Evolutionary conservation across 2,797 vertebrate genomes (phyloP).

Genomic region (Phataginus tetradactyla): DNA sequence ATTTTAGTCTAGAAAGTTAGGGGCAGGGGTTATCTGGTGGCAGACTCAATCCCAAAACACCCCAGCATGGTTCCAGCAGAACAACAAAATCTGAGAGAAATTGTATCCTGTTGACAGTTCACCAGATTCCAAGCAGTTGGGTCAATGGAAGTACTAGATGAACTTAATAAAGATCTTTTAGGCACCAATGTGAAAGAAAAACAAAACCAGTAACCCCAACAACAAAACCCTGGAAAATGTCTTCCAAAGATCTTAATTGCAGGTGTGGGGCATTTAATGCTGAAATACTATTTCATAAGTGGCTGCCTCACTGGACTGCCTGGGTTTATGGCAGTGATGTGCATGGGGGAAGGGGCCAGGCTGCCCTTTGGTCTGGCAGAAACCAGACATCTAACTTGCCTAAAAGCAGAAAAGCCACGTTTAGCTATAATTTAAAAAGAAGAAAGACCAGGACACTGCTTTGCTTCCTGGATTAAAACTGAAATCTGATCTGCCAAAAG

Average conservation of each 20-base stretch:
- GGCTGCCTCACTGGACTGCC: background rate
- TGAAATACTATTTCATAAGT: constrained; percentile 6
- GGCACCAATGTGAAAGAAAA: constrained; percentile 26
- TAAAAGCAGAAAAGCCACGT: constrained; percentile 32
- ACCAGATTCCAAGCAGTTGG: background rate
- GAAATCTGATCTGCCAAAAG: constrained; percentile 62
- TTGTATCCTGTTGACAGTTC: constrained; percentile 1
- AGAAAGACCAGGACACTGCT: constrained; percentile 33
- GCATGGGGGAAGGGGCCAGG: background rate
- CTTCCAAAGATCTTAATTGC: constrained; percentile 6
- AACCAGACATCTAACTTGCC: background rate
- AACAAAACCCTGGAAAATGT: background rate
- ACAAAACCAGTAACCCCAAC: background rate
- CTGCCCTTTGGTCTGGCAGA: constrained; percentile 1
- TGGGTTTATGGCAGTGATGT: background rate
- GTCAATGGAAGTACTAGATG: background rate
- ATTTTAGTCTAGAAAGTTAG: constrained; percentile 48
- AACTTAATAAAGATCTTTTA: constrained; percentile 42
- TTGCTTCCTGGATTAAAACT: constrained; percentile 68
- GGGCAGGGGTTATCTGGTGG: constrained; percentile 20
- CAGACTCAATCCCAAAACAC: constrained; percentile 2
- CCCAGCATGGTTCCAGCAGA: background rate
- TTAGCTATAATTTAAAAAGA: constrained; percentile 59
- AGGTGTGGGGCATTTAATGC: background rate
- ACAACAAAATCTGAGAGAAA: constrained; percentile 44